phyloP scores from a whole-genome alignment of 2,797 vertebrate species.

The Potorous gilbertii region DNA sequence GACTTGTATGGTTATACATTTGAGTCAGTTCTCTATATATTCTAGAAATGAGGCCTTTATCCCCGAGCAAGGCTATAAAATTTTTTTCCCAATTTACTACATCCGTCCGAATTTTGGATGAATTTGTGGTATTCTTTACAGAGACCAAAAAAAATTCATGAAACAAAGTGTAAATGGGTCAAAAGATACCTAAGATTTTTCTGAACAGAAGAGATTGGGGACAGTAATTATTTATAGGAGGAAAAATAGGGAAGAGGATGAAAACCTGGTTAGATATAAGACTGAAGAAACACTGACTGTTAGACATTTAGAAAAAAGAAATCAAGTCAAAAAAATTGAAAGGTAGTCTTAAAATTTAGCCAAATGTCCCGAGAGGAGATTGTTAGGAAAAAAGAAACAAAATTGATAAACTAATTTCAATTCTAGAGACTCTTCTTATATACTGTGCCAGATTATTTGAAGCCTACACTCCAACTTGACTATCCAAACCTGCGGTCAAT shows the following conservation, averaged over 20 bases:
- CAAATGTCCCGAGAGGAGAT: neutral
- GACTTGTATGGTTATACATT: no score
- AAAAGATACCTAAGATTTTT: neutral
- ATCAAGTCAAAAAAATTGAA: neutral
- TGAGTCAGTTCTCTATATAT: no score
- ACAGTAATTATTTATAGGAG: neutral
- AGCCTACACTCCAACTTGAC: neutral
- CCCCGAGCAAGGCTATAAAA: no score
- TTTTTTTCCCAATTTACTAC: no score
- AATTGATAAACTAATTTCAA: neutral
- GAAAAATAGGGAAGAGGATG: neutral
- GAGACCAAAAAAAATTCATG: neutral
- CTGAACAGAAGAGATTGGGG: neutral
- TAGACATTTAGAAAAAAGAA: neutral
- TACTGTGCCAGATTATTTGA: neutral
- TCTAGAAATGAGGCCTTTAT: no score
- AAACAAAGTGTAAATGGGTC: neutral
- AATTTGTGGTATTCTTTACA: neutral
- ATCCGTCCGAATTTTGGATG: no score
- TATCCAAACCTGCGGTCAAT: neutral
- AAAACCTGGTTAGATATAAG: neutral
- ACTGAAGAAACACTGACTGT: neutral
- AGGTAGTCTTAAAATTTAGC: neutral
- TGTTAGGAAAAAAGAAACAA: neutral
- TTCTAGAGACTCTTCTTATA: neutral